Evolutionary conservation across 2,113 vertebrate species (phyloP).

Genomic region (Nymphicus hollandicus): DNA sequence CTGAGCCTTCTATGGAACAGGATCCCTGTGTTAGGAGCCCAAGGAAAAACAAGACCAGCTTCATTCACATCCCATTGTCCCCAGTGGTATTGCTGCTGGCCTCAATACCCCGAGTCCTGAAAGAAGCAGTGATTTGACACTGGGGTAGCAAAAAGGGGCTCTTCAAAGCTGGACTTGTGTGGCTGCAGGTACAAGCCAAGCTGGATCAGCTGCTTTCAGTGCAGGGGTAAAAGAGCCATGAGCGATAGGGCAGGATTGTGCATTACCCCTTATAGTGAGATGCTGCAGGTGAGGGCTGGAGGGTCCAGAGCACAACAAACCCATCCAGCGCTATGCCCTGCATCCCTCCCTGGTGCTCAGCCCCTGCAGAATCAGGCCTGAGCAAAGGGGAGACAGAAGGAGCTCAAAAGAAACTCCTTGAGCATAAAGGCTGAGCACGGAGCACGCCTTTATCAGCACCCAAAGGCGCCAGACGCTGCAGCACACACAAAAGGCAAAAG

Average conservation of each 20-base stretch:
- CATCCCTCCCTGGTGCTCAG: neutral
- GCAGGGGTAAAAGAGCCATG: neutral
- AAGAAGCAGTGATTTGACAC: neutral
- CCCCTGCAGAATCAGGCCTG: neutral
- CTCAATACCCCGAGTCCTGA: fast-evolving
- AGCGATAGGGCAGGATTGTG: fast-evolving
- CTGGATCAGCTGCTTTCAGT: neutral
- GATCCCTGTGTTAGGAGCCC: neutral
- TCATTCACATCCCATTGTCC: fast-evolving
- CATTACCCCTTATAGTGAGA: neutral
- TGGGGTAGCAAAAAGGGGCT: neutral
- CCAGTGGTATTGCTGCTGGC: neutral
- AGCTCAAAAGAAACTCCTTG: neutral
- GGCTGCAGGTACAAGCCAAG: neutral
- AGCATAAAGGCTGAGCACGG: neutral
- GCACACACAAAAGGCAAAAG: conserved; percentile 35
- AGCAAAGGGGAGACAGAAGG: neutral
- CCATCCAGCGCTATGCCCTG: neutral
- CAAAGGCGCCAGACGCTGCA: neutral
- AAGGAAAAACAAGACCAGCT: neutral
- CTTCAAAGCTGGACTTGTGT: neutral
- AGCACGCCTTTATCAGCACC: neutral
- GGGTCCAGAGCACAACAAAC: neutral
- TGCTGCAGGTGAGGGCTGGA: neutral
- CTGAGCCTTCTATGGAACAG: neutral